These are phyloP conservation scores for Cinclus mexicanus DNA, from an alignment of 2,113 vertebrate species.

Conservation along the genomic window DNA sequence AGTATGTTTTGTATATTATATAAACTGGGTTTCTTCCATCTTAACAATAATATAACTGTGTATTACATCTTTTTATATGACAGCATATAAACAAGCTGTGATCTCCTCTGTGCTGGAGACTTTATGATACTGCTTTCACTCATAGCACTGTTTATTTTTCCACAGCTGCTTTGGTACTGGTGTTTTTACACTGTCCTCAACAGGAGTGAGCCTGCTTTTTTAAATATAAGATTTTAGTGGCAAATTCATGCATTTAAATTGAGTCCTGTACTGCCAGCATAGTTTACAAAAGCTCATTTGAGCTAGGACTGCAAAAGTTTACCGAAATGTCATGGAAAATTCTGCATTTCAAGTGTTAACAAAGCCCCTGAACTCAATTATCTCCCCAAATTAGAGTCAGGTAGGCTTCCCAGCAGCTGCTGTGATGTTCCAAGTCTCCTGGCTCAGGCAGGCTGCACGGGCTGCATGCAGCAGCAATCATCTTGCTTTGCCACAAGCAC, in stretches of 20 bases:
- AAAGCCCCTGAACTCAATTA: not conserved
- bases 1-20: constrained; percentile 31
- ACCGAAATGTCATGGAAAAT: not conserved
- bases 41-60: not conserved
- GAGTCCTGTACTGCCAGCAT: not conserved
- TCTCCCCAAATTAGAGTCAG: not conserved
- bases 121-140: not conserved
- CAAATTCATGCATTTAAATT: not conserved
- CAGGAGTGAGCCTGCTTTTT: not conserved
- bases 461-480: not conserved
- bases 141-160: not conserved
- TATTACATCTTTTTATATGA: constrained; percentile 4
- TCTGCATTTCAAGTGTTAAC: not conserved
- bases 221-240: not conserved
- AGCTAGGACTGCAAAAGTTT: not conserved
- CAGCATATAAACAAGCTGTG: not conserved
- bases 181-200: constrained; percentile 24
- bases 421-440: not conserved
- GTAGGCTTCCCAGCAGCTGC: not conserved
- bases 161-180: not conserved
- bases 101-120: not conserved
- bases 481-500: not conserved
- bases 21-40: constrained; percentile 50
- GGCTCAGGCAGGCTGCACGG: not conserved
- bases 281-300: not conserved